Evolutionary conservation across 2,888 invertebrate genomes (phyloP), one percentile per base, ranked within the genome.

Genomic region (Nomada fucata): DNA sequence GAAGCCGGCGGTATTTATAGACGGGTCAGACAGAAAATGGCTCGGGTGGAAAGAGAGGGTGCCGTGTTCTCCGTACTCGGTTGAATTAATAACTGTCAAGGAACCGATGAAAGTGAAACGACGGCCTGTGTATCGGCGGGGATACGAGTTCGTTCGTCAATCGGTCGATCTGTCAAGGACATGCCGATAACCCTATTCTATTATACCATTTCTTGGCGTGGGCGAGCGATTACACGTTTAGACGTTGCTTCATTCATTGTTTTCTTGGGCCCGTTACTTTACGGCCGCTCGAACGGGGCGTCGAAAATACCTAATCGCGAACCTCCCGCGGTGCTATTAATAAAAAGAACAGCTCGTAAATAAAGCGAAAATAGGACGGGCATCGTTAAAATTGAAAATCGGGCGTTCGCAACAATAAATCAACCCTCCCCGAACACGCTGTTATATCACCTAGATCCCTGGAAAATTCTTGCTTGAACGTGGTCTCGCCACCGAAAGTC

Each of bases 21-120:
- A 79, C 74, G 63, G 55, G 13, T 67, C 70, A 76, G 78, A 79
- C 74, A 76, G 88, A 88, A 86, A 85, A 86, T 79, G 86, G 76
- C 74, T 55, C 59, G 53, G 50, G 10, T 18, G 5, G 7, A 47
- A 57, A 61, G 47, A 67, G 65, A 74, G 71, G 69, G 60, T 36
- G 13, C 29, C 70, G 64, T 79, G 79, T 83, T 85, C 81, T 74
- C 59, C 71, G 72, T 64, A 61, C 52, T 42, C 83, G 79, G 60
- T 20, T 52, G 76, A 78, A 88, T 88, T 89, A 87, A 88, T 89
- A 88, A 83, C 83, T 82, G 83, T 82, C 83, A 53, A 61, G 72
- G 70, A 72, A 64, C 53, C 77, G 52, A 88, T 85, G 87, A 88
- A 83, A 87, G 79, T 72, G 76, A 82, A 83, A 75, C 87, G 61